Evolutionary conservation across 2,797 vertebrate species (phyloP), one percentile per base, ranked within the genome.

Genomic region (Siniperca undulata): DNA sequence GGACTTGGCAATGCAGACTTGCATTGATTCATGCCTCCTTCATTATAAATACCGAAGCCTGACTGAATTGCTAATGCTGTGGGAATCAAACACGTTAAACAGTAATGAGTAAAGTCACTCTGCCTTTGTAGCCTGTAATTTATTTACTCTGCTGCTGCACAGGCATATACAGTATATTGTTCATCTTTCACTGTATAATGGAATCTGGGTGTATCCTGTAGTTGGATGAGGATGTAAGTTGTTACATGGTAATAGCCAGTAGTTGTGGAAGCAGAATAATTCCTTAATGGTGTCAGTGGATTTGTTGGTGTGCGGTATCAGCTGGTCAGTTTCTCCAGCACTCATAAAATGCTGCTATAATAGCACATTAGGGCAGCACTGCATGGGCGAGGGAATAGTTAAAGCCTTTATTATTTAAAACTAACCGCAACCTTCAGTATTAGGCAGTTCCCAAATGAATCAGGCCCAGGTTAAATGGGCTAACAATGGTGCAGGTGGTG

Each of bases 401-500:
- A 22, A 50, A 60, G 8, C 48, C 55, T 76, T 84, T 88, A 62
- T 85, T 70, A 80, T 89, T 86, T 20, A 78, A 80, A 83, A 56
- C 24, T 1, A 74, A 55, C 19, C 1, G 40, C 76, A 85, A 83
- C 65, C 50, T 27, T 14, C 36, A 79, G 30, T 53, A 48, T 81
- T 52, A 81, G 59, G 44, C 6, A 5, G 50, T 74, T 84, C 7
- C 34, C 55, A 65, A 60, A 80, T 73, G 68, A 84, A 66, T 74
- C 36, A 67, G 56, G 68, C 83, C 65, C 65, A 73, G 75, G 83
- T 91, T 86, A 81, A 84, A 87, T 90, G 53, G 88, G 70, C 71
- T 84, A 88, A 91, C 90, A 94, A 90, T 83, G 79, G 86, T 89
- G 86, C 88, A 83, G 89, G 89, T 90, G 86, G 86, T 82, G 77